A percentile compares a stretch with the other conserved stretches of the same genome.
Conservation (phyloP, 2,797 vertebrate genomes). For the Malurus splendens region DNA sequence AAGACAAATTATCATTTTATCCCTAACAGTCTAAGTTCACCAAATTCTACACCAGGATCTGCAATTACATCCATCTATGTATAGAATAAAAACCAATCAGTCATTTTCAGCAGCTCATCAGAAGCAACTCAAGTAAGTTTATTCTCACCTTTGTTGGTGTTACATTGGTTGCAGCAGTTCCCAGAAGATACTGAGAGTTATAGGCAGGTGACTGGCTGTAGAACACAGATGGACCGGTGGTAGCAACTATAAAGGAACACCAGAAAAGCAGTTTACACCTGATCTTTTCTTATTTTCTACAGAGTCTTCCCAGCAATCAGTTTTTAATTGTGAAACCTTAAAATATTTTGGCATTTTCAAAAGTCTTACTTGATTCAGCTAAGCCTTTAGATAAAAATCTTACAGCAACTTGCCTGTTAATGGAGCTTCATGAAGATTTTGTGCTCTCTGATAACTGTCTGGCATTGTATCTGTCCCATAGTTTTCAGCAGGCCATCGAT, state of each 20-base stretch:
- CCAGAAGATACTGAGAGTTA: conserved; percentile 93
- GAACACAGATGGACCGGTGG: conserved; percentile 86
- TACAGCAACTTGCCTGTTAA: conserved; percentile 79
- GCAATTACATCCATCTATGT: not conserved
- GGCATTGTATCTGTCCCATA: conserved; percentile 81
- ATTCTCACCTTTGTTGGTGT: conserved; percentile 92
- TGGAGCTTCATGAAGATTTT: conserved; percentile 87
- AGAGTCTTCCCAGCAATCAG: not conserved
- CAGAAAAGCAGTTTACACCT: not conserved
- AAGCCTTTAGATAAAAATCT: not conserved
- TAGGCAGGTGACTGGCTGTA: conserved; percentile 93
- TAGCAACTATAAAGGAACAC: conserved; percentile 80
- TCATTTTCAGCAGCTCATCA: not conserved
- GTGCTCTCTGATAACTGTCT: conserved; percentile 84
- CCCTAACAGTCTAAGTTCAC: not conserved
- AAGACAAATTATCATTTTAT: not conserved
- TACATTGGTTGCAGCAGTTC: conserved; percentile 85
- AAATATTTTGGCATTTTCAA: not conserved
- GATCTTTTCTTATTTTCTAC: not conserved
- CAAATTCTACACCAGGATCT: not conserved
- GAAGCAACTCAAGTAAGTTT: not conserved
- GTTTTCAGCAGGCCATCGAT: conserved; percentile 83
- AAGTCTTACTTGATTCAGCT: not conserved
- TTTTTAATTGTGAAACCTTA: not conserved
- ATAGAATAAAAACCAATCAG: not conserved